Base-by-base conservation (phyloP, 2,888 invertebrate genomes). In the Drosophila formosana region DNA sequence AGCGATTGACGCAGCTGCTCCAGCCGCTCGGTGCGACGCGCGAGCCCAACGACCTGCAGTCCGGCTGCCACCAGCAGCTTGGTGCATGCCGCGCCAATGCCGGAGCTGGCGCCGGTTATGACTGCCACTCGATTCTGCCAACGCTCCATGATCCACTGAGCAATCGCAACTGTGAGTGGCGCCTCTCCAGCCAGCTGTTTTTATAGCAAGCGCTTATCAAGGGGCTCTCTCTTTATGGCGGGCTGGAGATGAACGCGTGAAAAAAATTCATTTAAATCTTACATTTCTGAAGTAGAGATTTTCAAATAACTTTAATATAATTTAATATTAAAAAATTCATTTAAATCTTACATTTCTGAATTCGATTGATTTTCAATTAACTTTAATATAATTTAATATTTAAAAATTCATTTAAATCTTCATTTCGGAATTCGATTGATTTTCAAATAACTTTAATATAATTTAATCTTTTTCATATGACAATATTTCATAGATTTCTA, bases 41-140 rank as follows among this genome's bases (percentile, higher is more conserved):
- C 94, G 58, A 94, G 90, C 0, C 94, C 94, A 1, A 94, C 93
- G 0, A 95, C 95, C 52, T 93, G 93, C 53, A 95, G 78, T 3
- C 94, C 95, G 8, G 92, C 91, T 52, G 91, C 89, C 1, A 93
- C 93, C 28, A 94, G 88, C 7, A 92, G 87, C 45, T 89, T 89
- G 9, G 91, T 91, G 50, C 93, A 92, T 2, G 93, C 93, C 3
- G 93, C 93, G 4, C 94, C 95, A 64, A 95, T 95, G 4, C 95
- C 95, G 0, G 93, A 93, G 88, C 95, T 95, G 13, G 94, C 95
- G 13, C 95, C 95, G 0, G 95, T 95, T 53, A 95, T 94, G 13
- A 95, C 93, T 0, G 95, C 95, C 0, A 94, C 93, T 80, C 94
- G 94, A 65, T 94, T 94, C 3, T 83, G 77, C 91, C 92, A 91